Evolutionary conservation across 2,113 vertebrate species (phyloP).

Genomic region (Coregonus clupeaformis): DNA sequence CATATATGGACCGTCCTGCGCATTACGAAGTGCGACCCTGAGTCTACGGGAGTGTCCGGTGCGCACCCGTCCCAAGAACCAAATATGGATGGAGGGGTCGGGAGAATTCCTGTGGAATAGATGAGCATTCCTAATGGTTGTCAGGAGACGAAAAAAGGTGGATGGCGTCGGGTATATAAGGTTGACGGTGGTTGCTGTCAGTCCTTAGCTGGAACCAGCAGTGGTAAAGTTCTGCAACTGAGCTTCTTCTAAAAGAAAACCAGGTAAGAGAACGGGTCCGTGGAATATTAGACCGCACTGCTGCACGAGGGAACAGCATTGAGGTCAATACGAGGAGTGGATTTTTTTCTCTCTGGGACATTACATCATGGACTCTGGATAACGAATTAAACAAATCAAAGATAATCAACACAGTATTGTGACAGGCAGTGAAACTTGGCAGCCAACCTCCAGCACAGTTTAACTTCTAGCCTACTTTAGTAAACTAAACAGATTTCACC

Average conservation of each 20-base stretch:
- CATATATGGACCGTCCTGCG: constrained; percentile 82
- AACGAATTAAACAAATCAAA: constrained; percentile 5
- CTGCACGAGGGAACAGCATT: background rate
- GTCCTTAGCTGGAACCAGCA: constrained; percentile 51
- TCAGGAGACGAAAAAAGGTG: constrained; percentile 6
- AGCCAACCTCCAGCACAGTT: background rate
- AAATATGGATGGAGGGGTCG: constrained; percentile 83
- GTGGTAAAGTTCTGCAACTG: constrained; percentile 36
- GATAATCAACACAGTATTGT: constrained; percentile 12
- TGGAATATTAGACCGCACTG: background rate
- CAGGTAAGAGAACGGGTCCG: constrained; percentile 21
- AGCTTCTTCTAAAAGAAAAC: constrained; percentile 44
- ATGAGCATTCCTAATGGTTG: constrained; percentile 53
- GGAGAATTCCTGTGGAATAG: constrained; percentile 60
- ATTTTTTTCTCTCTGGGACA: background rate
- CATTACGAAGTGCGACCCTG: constrained; percentile 59
- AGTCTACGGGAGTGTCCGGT: constrained; percentile 45
- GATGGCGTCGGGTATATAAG: constrained; percentile 74
- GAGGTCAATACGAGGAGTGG: constrained; percentile 1
- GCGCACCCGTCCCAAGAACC: constrained; percentile 70
- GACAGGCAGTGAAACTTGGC: constrained; percentile 20
- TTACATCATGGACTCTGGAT: constrained; percentile 4
- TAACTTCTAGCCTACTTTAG: background rate
- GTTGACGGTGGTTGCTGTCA: constrained; percentile 14
- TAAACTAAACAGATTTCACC: background rate